Conservation (phyloP, 2,888 invertebrate species). For the Argynnis bischoffii region DNA sequence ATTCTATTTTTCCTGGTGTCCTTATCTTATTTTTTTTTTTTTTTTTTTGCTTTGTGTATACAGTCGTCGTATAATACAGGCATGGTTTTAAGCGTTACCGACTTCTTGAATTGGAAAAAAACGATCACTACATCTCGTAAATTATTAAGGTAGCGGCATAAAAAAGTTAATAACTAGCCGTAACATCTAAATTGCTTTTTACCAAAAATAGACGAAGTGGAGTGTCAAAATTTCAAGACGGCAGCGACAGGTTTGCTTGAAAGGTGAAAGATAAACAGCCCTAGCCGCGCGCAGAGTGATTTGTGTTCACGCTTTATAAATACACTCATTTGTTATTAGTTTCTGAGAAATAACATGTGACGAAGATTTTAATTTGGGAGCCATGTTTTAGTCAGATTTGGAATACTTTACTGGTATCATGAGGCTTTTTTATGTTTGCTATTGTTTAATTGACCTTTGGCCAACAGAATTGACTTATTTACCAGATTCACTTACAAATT, state of each 20-base stretch:
- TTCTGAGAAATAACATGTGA: slow-evolving; percentile 11
- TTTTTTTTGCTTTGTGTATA: no score
- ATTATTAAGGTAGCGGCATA: slow-evolving; percentile 2
- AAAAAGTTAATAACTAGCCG: slow-evolving; percentile 11
- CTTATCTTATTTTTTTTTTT: no score
- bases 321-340: slow-evolving; percentile 30
- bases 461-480: no score
- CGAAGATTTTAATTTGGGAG: slow-evolving; percentile 15
- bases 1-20: no score
- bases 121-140: background rate
- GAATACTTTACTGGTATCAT: background rate
- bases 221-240: slow-evolving; percentile 42
- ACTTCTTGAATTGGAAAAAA: background rate
- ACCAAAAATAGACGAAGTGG: slow-evolving; percentile 40
- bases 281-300: slow-evolving; percentile 34
- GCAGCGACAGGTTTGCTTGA: slow-evolving; percentile 39
- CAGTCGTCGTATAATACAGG: no score
- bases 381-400: background rate
- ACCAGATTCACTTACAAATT: no score
- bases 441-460: background rate
- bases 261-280: slow-evolving; percentile 37
- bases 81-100: no score
- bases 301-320: slow-evolving; percentile 33
- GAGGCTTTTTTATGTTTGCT: background rate
- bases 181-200: slow-evolving; percentile 23